phyloP scores from a whole-genome alignment of 2,888 invertebrate species.

The Synergus japonicus region DNA sequence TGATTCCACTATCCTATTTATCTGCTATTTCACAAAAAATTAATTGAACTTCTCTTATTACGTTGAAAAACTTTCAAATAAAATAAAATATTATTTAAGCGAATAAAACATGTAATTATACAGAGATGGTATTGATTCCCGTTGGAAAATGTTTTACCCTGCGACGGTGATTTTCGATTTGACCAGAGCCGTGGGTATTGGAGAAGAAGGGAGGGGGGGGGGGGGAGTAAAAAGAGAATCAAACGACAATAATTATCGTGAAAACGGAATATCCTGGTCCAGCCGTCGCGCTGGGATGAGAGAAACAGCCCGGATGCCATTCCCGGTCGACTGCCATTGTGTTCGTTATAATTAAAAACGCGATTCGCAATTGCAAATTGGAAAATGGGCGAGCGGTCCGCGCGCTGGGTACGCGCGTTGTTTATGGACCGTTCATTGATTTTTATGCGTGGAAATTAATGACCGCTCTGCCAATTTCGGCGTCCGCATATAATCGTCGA shows the following conservation, averaged over 20 bases:
- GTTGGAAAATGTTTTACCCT: constrained; percentile 25
- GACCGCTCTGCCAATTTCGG: constrained; percentile 74
- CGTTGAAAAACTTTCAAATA: too few species aligned
- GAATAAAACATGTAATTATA: constrained; percentile 8
- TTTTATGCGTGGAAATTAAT: constrained; percentile 77
- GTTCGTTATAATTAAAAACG: constrained; percentile 78
- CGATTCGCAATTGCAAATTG: constrained; percentile 78
- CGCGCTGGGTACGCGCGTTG: constrained; percentile 63
- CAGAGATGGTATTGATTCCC: constrained; percentile 20
- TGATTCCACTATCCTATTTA: too few species aligned
- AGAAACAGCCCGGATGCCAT: constrained; percentile 72
- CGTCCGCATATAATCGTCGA: constrained; percentile 70
- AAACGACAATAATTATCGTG: constrained; percentile 75
- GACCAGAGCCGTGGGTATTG: constrained; percentile 51
- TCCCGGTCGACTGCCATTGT: constrained; percentile 73
- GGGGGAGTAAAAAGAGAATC: constrained; percentile 58
- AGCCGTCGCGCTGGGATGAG: constrained; percentile 63
- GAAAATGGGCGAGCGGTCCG: constrained; percentile 73
- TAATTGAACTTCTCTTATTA: too few species aligned
- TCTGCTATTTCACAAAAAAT: too few species aligned
- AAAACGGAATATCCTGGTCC: constrained; percentile 73
- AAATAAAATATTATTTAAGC: not conserved
- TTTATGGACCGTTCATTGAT: constrained; percentile 77
- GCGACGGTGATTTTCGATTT: constrained; percentile 38
- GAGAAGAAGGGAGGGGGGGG: constrained; percentile 31